Evolutionary conservation across 2,888 invertebrate genomes (phyloP).

Genomic region (Cosmorhoe ocellata): DNA sequence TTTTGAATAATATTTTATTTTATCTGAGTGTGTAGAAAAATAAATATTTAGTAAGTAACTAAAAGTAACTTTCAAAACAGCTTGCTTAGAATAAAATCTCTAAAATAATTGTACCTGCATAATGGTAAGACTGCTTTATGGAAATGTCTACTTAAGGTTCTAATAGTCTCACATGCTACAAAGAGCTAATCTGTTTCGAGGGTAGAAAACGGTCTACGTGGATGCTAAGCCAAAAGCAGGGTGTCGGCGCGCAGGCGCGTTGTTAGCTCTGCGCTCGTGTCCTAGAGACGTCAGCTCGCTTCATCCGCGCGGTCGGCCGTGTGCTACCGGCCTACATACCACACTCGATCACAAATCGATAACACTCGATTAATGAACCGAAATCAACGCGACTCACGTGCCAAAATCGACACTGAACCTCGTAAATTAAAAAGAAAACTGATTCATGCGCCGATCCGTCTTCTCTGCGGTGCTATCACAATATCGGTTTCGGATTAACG

Average conservation of each 20-base stretch:
- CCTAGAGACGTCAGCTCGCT: conserved; percentile 59
- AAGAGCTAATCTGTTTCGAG: not conserved
- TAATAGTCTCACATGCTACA: too few relatives aligned
- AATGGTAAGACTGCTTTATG: too few relatives aligned
- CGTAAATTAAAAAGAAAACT: conserved; percentile 32
- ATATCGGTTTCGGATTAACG: conserved; percentile 6
- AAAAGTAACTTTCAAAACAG: too few relatives aligned
- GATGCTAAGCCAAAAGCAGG: conserved; percentile 48
- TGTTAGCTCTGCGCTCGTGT: conserved; percentile 60
- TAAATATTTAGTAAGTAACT: too few relatives aligned
- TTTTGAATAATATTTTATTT: too few relatives aligned
- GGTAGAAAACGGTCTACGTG: conserved; percentile 40
- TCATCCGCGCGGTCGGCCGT: conserved; percentile 63
- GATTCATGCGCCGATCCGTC: conserved; percentile 23
- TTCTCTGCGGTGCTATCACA: conserved; percentile 1
- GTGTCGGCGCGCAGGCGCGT: conserved; percentile 66
- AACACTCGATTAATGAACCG: conserved; percentile 55
- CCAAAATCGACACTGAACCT: conserved; percentile 38
- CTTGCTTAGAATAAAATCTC: too few relatives aligned
- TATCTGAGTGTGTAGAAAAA: too few relatives aligned
- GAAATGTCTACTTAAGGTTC: too few relatives aligned
- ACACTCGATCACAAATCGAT: conserved; percentile 65
- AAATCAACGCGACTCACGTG: conserved; percentile 44
- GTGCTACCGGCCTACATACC: conserved; percentile 42
- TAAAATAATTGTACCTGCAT: too few relatives aligned